Conservation (phyloP, 2,888 invertebrate genomes). For the Mongoloraphidia duomilia region DNA sequence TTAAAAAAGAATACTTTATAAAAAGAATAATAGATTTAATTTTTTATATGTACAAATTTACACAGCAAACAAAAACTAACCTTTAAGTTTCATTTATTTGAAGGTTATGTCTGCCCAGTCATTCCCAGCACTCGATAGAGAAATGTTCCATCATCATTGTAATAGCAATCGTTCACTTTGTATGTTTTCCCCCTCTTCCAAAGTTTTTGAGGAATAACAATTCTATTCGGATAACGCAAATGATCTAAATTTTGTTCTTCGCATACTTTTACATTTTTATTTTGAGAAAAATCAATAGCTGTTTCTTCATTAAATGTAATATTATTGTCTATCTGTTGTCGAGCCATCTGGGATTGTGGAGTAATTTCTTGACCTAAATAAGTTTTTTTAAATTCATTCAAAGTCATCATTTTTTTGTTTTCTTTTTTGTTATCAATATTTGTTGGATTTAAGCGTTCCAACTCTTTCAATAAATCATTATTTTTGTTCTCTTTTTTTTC, state of each 20-base stretch:
- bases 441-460: neutral
- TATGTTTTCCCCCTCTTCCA: constrained; percentile 51
- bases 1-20: too few relatives aligned
- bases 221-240: constrained; percentile 41
- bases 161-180: constrained; percentile 64
- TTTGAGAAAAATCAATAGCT: constrained; percentile 5
- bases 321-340: constrained; percentile 5
- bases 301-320: constrained; percentile 3
- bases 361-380: neutral
- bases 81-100: too few relatives aligned
- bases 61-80: too few relatives aligned
- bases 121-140: constrained; percentile 65
- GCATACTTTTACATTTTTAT: neutral
- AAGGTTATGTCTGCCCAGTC: constrained; percentile 13
- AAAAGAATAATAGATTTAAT: too few relatives aligned
- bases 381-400: too few relatives aligned
- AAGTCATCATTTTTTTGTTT: too few relatives aligned
- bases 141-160: constrained; percentile 66
- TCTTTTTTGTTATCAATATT: too few relatives aligned
- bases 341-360: constrained; percentile 9
- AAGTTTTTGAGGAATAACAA: constrained; percentile 53
- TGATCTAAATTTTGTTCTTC: neutral
- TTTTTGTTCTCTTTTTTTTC: constrained; percentile 29
- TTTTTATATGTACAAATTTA: too few relatives aligned
- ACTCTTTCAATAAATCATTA: constrained; percentile 6